phyloP scores from a whole-genome alignment of 1,140 invertebrate genomes.

The Drosophila chauvacae region DNA sequence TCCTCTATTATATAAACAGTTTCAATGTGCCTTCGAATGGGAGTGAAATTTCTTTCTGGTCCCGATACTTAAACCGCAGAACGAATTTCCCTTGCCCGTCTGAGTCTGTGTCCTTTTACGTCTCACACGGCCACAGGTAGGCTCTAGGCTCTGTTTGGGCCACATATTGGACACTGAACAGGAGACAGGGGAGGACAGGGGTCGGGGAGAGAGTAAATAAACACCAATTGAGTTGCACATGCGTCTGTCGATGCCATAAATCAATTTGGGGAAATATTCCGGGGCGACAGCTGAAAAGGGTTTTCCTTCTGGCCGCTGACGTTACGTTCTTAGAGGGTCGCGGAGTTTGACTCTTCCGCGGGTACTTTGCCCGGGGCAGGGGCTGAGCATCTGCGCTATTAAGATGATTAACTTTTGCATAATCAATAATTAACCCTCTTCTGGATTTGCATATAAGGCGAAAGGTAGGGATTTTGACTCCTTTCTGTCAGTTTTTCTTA shows the following conservation, averaged over 20 bases:
- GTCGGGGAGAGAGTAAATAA: slow-evolving; percentile 61
- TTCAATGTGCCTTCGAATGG: slow-evolving; percentile 62
- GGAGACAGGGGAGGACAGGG: slow-evolving; percentile 3
- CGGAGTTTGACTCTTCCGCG: slow-evolving; percentile 21
- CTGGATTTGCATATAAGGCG: not conserved
- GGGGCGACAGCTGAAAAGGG: slow-evolving; percentile 79
- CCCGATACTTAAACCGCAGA: slow-evolving; percentile 75
- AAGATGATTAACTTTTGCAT: slow-evolving; percentile 77
- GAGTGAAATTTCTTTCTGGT: slow-evolving; percentile 67
- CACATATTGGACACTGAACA: slow-evolving; percentile 11
- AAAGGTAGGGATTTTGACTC: not conserved
- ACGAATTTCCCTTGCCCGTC: slow-evolving; percentile 59
- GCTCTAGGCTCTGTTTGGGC: slow-evolving; percentile 1
- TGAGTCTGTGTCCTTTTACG: not conserved
- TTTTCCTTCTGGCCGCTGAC: slow-evolving; percentile 29
- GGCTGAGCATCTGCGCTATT: slow-evolving; percentile 45
- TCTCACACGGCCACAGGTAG: slow-evolving; percentile 50
- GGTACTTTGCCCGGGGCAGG: not conserved
- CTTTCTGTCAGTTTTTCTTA: not conserved
- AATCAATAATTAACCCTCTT: slow-evolving; percentile 43
- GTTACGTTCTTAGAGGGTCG: slow-evolving; percentile 3
- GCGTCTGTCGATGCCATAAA: slow-evolving; percentile 68
- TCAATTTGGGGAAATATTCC: slow-evolving; percentile 59
- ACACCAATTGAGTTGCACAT: slow-evolving; percentile 82
- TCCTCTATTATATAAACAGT: slow-evolving; percentile 64